phyloP scores from a whole-genome alignment of 2,888 invertebrate genomes.

The Anagyrus pseudococci region DNA sequence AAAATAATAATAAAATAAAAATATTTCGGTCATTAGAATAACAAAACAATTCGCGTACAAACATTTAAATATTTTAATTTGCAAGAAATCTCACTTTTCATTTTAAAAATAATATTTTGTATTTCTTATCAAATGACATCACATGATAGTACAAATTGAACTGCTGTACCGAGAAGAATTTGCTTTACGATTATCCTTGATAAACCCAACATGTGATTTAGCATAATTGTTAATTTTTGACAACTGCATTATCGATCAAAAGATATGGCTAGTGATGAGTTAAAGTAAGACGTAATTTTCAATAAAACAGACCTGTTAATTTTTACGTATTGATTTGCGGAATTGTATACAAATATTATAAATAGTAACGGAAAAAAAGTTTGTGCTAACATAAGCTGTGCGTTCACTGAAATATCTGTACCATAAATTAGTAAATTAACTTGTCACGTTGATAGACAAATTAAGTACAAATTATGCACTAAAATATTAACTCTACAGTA shows the following conservation, averaged over 20 bases:
- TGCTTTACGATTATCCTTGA: slow-evolving; percentile 33
- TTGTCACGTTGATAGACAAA: too few relatives aligned
- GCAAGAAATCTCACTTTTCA: not conserved
- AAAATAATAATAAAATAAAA: too few relatives aligned
- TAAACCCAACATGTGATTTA: slow-evolving; percentile 44
- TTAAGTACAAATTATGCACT: slow-evolving; percentile 19
- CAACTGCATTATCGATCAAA: slow-evolving; percentile 40
- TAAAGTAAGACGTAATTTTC: slow-evolving; percentile 16
- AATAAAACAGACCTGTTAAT: too few relatives aligned
- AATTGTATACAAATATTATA: too few relatives aligned
- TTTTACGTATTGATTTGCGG: too few relatives aligned
- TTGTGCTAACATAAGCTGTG: too few relatives aligned
- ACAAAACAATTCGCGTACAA: not conserved
- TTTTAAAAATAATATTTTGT: not conserved
- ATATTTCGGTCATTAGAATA: not conserved
- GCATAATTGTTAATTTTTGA: slow-evolving; percentile 44
- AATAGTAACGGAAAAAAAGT: too few relatives aligned
- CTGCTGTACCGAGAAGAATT: slow-evolving; percentile 21
- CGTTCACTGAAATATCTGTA: too few relatives aligned
- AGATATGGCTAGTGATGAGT: slow-evolving; percentile 16
- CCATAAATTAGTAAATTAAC: too few relatives aligned
- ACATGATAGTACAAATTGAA: slow-evolving; percentile 23
- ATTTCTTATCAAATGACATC: too few relatives aligned
- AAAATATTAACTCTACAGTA: slow-evolving; percentile 16
- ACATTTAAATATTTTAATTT: not conserved